Conservation (phyloP, 2,888 invertebrate genomes). For the Polyommatus iphigenia region DNA sequence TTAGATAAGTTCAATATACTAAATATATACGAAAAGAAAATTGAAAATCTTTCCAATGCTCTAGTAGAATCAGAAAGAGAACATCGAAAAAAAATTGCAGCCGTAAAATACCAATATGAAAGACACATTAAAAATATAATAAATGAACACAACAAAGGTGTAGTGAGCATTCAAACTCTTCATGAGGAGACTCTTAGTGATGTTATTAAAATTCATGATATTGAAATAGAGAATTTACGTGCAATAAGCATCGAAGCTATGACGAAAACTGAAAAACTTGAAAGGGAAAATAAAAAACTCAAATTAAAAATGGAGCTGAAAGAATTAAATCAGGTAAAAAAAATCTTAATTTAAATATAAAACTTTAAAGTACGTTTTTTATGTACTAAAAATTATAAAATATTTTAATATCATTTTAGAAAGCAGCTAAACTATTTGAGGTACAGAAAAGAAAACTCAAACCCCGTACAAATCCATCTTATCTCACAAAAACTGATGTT, state of each 20-base stretch:
- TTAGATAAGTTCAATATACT: conserved; percentile 53
- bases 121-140: conserved; percentile 74
- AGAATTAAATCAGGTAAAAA: conserved; percentile 53
- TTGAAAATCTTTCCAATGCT: conserved; percentile 54
- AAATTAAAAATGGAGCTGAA: conserved; percentile 50
- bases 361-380: background rate
- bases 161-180: conserved; percentile 75
- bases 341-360: conserved; percentile 25
- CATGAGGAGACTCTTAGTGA: conserved; percentile 76
- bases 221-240: conserved; percentile 73
- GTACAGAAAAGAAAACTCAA: conserved; percentile 49
- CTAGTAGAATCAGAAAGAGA: conserved; percentile 62
- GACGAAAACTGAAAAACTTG: conserved; percentile 64
- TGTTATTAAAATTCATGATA: conserved; percentile 71
- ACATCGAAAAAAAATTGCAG: conserved; percentile 66
- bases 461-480: conserved; percentile 49
- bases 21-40: conserved; percentile 58
- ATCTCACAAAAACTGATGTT: conserved; percentile 63
- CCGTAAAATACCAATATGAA: conserved; percentile 77
- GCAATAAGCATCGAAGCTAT: conserved; percentile 71
- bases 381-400: background rate
- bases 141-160: conserved; percentile 77
- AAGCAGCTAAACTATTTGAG: conserved; percentile 55
- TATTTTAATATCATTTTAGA: conserved; percentile 47
- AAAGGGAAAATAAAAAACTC: conserved; percentile 61